These are phyloP conservation scores for Leptothorax acervorum DNA, from an alignment of 2,888 invertebrate genomes.

Conservation along the genomic window DNA sequence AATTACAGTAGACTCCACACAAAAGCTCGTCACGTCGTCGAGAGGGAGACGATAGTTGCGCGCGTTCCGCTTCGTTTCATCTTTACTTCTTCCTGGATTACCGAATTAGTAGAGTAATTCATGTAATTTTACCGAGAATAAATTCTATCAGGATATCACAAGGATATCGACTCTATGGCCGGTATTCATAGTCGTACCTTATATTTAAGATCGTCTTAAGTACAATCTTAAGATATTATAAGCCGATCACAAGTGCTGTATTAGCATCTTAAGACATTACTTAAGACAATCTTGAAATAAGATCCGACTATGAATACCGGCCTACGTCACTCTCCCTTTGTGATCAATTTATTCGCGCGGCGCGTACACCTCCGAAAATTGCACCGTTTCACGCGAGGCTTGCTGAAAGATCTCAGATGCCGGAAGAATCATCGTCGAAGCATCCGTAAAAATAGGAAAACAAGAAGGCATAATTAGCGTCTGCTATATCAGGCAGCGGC, in stretches of 20 bases:
- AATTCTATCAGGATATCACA: not conserved
- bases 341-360: not conserved
- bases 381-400: not conserved
- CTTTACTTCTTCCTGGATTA: conserved; percentile 29
- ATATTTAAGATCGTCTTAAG: too few species aligned
- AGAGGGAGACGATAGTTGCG: conserved; percentile 31
- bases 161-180: not conserved
- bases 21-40: conserved; percentile 38
- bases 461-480: conserved; percentile 51
- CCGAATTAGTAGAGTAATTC: conserved; percentile 32
- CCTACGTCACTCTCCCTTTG: not conserved
- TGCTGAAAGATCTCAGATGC: not conserved
- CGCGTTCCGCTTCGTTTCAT: conserved; percentile 59
- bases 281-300: too few species aligned
- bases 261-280: too few species aligned
- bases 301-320: too few species aligned
- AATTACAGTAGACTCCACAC: conserved; percentile 56
- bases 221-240: too few species aligned
- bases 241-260: too few species aligned
- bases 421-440: conserved; percentile 18
- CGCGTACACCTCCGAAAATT: not conserved
- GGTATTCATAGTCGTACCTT: too few species aligned
- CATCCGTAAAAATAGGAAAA: not conserved
- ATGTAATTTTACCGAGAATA: not conserved
- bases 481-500: conserved; percentile 44